Conservation (phyloP, 2,888 invertebrate genomes). For the Sarcophaga variegata region DNA sequence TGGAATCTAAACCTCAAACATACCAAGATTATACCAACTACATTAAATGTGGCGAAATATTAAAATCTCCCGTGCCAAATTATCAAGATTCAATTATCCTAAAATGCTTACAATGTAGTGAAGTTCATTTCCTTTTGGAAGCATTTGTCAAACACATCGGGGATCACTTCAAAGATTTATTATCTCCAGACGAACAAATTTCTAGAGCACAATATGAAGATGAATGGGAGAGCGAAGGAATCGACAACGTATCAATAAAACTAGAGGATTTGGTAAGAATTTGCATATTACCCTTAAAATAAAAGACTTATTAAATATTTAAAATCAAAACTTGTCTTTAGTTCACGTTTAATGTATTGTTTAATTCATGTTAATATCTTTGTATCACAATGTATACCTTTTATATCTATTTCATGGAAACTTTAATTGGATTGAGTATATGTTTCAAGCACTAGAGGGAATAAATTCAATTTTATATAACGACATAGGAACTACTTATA, state of each 20-base stretch:
- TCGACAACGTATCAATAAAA: constrained; percentile 47
- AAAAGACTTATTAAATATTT: background rate
- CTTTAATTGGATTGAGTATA: too few species aligned
- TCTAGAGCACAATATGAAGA: constrained; percentile 12
- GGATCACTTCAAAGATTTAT: constrained; percentile 49
- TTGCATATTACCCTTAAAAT: background rate
- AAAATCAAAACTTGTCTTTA: background rate
- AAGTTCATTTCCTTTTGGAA: constrained; percentile 52
- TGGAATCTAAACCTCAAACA: constrained; percentile 12
- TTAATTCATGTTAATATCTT: too few species aligned
- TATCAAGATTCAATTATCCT: constrained; percentile 46
- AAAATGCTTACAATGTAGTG: constrained; percentile 59
- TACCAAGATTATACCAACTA: constrained; percentile 47
- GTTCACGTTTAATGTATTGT: too few species aligned
- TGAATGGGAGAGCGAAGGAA: constrained; percentile 52
- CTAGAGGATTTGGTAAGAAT: constrained; percentile 50
- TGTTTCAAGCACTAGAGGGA: too few species aligned
- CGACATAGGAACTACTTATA: too few species aligned
- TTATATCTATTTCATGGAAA: too few species aligned
- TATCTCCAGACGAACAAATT: constrained; percentile 20
- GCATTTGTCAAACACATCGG: constrained; percentile 43
- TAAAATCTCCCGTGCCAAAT: constrained; percentile 42
- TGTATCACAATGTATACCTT: too few species aligned
- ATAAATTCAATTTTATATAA: too few species aligned
- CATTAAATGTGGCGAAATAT: constrained; percentile 63